phyloP scores from a whole-genome alignment of 2,113 vertebrate genomes.

The Murina feae region DNA sequence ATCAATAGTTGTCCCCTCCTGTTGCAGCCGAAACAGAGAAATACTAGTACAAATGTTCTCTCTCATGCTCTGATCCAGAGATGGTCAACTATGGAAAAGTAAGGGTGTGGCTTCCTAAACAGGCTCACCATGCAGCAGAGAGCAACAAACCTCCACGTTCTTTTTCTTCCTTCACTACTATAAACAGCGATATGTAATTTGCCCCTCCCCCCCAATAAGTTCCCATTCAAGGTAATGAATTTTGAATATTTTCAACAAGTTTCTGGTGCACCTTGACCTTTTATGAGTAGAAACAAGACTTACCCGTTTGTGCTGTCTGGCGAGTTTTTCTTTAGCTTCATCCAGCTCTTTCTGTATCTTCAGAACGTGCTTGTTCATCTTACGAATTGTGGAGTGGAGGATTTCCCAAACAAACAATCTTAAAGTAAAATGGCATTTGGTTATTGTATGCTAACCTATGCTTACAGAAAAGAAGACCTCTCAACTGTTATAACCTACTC shows the following conservation, averaged over 20 bases:
- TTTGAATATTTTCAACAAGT: background rate
- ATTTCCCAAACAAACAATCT: slow-evolving; percentile 98
- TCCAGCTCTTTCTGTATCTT: slow-evolving; percentile 98
- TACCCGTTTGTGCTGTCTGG: slow-evolving; percentile 92
- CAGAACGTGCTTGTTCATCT: slow-evolving; percentile 99
- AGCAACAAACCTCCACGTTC: background rate
- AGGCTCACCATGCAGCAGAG: background rate
- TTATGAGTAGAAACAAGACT: background rate
- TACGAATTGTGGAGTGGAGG: slow-evolving; percentile 96
- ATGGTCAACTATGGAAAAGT: background rate
- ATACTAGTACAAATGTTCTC: background rate
- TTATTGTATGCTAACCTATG: slow-evolving; percentile 26
- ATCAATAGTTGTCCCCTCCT: background rate
- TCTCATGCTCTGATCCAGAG: background rate
- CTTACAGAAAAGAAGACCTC: background rate
- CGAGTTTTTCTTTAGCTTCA: slow-evolving; percentile 94
- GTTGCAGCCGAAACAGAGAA: background rate
- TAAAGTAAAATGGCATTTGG: slow-evolving; percentile 27
- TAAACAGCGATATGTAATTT: background rate
- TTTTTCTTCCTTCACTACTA: background rate
- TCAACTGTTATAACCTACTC: background rate
- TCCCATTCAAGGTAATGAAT: background rate
- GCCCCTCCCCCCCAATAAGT: too few species aligned
- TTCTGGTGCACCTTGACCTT: background rate
- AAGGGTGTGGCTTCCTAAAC: background rate